Percentiles rank a stretch among this genome's conserved stretches.
Conservation (phyloP, 2,888 invertebrate species). For the Adelphocoris suturalis region DNA sequence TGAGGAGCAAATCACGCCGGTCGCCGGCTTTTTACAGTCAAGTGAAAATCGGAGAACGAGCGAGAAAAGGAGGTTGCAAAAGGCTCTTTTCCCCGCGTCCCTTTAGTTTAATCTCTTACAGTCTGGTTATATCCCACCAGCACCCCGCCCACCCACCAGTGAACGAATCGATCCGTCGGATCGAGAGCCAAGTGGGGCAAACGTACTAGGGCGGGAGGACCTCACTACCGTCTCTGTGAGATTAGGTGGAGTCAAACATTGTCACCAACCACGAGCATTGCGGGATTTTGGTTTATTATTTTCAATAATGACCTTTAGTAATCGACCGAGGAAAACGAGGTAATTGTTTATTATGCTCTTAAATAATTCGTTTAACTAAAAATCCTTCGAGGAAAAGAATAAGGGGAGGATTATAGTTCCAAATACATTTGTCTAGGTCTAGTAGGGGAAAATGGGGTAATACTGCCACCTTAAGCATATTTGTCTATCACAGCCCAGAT, state of each 20-base stretch:
- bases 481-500: no score
- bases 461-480: no score
- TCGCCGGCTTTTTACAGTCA: neutral
- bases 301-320: no score
- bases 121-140: slow-evolving; percentile 10
- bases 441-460: no score
- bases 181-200: slow-evolving; percentile 16
- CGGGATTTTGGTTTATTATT: no score
- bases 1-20: neutral
- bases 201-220: neutral
- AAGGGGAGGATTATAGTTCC: no score
- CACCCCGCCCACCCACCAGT: neutral
- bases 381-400: no score
- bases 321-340: no score
- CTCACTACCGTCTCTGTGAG: neutral
- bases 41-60: neutral
- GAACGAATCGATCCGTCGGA: slow-evolving; percentile 5
- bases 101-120: neutral
- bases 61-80: neutral
- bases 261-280: neutral
- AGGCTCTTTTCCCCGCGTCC: neutral
- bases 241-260: slow-evolving; percentile 10
- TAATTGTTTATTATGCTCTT: no score
- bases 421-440: no score
- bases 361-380: no score